Evolutionary conservation across 1,140 invertebrate genomes (phyloP), one percentile per base, ranked within the genome.

Genomic region (Diprion similis): DNA sequence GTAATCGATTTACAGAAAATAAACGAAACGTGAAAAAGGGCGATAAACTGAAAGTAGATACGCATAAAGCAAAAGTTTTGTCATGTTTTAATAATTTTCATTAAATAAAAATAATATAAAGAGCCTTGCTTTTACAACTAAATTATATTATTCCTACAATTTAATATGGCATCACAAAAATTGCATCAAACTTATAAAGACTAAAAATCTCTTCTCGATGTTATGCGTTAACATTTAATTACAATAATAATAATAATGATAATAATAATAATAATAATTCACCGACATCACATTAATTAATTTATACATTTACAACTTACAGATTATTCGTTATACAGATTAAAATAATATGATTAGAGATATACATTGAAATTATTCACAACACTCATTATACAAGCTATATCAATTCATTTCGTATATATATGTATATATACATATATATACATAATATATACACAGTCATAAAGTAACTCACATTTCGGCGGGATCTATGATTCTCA

Each of bases 51-150:
- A 37, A 78, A 77, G 72, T 64, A 46, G 72, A 65, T 74, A 71
- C 73, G 19, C 74, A 68, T 74, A 73, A 59, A 75, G 68, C 70
- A 15, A 69, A 72, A 64, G 68, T 45, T 64, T 68, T 48, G 68
- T 65, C 37, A 46, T 68, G 76, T 73, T 79, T 75, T 77, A 79
- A 73, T 74, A 37, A 37, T 48, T 66, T 24, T 59, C 72, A 79
- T 78, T 73, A 71, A 80, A 80, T 74, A 69, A 77, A 78, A 73
- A 79, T 18, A 69, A 72, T 78, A 78, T 77, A 77, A 75, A 77
- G 66, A 73, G 76, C 24, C 46, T 73, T 76, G 73, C 71, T 67
- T 59, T 69, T 75, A 76, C 11, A 64, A 68, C 72, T 48, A 48
- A 64, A 46, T 72, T 75, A 78, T 78, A 76, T 71, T 73, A 72